Evolutionary conservation across 2,797 vertebrate species (phyloP), one percentile per base, ranked within the genome.

Genomic region (Ateles fusciceps): DNA sequence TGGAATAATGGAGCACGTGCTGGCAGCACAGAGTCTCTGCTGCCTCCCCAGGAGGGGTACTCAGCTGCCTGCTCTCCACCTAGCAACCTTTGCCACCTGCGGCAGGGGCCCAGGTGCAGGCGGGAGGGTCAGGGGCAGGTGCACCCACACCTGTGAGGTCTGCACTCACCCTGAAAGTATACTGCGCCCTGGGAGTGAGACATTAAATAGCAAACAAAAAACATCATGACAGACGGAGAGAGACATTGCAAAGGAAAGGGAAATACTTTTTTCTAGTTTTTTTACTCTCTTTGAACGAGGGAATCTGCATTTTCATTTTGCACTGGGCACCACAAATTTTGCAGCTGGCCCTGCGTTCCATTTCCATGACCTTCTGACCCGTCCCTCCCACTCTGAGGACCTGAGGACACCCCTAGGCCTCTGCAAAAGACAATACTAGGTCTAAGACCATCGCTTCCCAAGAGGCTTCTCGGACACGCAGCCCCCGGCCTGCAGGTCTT

Each of bases 1-100:
- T 22, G 64, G 83, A 79, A 64, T 21, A 14, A 36, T 0, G 24
- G 33, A 15, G 52, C 19, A 5, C 0, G 2, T 12, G 30, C 72
- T 2, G 14, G 91, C 8, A 10, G 39, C 46, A 36, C 19, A 17
- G 17, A 48, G 74, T 74, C 79, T 84, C 19, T 12, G 76, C 59
- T 1, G 28, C 79, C 57, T 12, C 28, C 30, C 72, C 33, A 15
- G 33, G 39, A 48, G 0, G 2, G 22, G 46, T 39, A 36, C 42
- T 55, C 39, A 26, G 39, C 36, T n/a, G 64, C 33, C 68, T 0
- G 5, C 19, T 33, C 14, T 44, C 8, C 17, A 36, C 50, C 61
- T 71, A 42, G 44, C 4, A 33, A 48, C 36, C 61, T 42, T 79
- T 64, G 84, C 80, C 15, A 22, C 52, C 30, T 55, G 52, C 8